Base-by-base conservation (phyloP, 2,797 vertebrate species). In the Crocodylus rhombifer region DNA sequence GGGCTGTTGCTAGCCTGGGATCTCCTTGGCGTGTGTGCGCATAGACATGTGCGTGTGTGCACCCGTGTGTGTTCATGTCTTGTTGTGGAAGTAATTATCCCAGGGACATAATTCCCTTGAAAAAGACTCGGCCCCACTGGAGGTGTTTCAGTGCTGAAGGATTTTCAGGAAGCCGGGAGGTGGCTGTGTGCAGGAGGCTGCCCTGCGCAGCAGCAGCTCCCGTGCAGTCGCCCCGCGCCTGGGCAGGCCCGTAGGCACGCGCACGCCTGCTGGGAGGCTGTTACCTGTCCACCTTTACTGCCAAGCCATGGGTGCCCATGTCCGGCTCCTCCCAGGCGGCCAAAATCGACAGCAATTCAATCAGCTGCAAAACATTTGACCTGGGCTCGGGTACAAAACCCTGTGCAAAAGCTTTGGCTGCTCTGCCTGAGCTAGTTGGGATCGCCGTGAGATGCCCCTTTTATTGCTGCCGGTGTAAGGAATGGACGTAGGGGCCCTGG, bases 31-130 rank as follows among this genome's bases (percentile, higher is more conserved):
- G 1, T 30, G 30, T 2, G 30, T 36, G 20, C 6, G 23, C 51
- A 0, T 8, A 4, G 58, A 17, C 2, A 3, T 12, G 1, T 2
- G 36, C 28, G n/a, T 16, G 2, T 3, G 1, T 1, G 36, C 26
- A 25, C 23, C 21, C 13, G 61, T 20, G 7, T 62, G 5, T 51
- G 0, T 64, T 60, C 63, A 9, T 0, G 0, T 60, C 80, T 4
- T 13, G n/a, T 28, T 1, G 28, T 33, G 1, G 7, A 55, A 28
- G 15, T 23, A 74, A 16, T 15, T 2, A 6, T 14, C 16, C 2
- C 1, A 5, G 36, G 7, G 36, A 1, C 3, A 56, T 11, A 18
- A 20, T 1, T 0, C 6, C 57, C 62, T 76, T 13, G 2, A 5
- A 20, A 51, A 5, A 62, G 15, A 42, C n/a, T 1, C 20, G 5